These are phyloP conservation scores for Oophaga pumilio DNA, from an alignment of 2,113 vertebrate species.

Conservation along the genomic window DNA sequence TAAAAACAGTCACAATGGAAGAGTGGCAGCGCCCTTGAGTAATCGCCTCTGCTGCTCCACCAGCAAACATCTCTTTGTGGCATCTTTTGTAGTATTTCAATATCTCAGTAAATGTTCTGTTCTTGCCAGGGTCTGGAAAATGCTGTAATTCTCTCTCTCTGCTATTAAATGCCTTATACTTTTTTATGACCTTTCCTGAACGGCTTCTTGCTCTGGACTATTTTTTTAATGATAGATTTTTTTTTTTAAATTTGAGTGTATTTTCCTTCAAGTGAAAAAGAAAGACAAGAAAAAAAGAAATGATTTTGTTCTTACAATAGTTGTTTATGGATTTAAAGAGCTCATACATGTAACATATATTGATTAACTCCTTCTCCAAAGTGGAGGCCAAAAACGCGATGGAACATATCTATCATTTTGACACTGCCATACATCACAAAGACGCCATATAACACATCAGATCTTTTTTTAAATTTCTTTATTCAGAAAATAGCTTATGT, in stretches of 20 bases:
- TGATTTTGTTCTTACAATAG: neutral
- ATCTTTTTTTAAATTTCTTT: no score
- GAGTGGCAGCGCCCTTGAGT: neutral
- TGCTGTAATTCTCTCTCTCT: neutral
- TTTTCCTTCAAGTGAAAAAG: neutral
- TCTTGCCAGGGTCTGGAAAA: neutral
- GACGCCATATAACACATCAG: no score
- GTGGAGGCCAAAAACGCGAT: no score
- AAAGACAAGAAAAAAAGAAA: neutral
- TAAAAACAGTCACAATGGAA: neutral
- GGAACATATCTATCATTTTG: no score
- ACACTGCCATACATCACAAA: no score
- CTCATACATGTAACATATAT: no score
- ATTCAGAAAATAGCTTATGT: no score
- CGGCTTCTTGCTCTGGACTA: neutral
- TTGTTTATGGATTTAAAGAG: neutral
- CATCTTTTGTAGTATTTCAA: slow-evolving; percentile 11
- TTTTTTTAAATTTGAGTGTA: neutral
- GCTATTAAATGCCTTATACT: slow-evolving; percentile 32
- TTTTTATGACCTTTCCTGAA: neutral
- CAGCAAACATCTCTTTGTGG: slow-evolving; percentile 22
- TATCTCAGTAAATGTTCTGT: neutral
- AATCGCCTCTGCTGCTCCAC: neutral
- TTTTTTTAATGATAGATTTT: neutral
- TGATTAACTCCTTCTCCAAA: no score